phyloP scores from a whole-genome alignment of 2,797 vertebrate genomes.

The Falco novaeseelandiae region DNA sequence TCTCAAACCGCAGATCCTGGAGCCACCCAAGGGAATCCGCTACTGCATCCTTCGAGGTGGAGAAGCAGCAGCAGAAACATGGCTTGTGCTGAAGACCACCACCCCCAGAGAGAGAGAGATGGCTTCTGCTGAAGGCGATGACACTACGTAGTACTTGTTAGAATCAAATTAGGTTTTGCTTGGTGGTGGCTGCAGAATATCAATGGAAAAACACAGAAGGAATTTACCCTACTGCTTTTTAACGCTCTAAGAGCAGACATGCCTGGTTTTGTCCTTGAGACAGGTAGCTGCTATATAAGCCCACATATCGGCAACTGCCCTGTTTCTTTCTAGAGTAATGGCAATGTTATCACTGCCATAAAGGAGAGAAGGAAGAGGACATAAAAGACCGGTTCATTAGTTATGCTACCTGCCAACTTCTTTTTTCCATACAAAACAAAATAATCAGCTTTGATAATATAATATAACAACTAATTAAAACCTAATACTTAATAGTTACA shows the following conservation, averaged over 20 bases:
- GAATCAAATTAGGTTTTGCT: neutral
- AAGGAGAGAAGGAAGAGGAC: neutral
- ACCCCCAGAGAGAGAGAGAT: neutral
- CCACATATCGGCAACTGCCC: accelerated
- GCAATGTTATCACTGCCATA: neutral
- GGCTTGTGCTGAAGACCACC: neutral
- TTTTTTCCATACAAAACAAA: neutral
- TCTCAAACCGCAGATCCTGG: neutral
- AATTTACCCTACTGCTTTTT: neutral
- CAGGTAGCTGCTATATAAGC: neutral
- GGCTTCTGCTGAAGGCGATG: neutral
- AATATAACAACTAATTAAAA: neutral
- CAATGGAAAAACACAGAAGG: neutral
- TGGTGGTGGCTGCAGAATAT: neutral
- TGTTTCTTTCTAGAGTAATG: neutral
- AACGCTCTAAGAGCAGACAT: neutral
- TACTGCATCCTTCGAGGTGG: neutral
- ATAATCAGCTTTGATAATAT: neutral
- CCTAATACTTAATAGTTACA: neutral
- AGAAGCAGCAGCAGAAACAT: neutral
- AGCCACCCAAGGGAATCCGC: neutral
- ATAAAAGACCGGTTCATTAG: neutral
- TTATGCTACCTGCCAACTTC: neutral
- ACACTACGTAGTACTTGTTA: accelerated
- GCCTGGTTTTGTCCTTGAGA: neutral